These are phyloP conservation scores for Triplophysa tibetana DNA, from an alignment of 2,113 vertebrate species.

Conservation along the genomic window DNA sequence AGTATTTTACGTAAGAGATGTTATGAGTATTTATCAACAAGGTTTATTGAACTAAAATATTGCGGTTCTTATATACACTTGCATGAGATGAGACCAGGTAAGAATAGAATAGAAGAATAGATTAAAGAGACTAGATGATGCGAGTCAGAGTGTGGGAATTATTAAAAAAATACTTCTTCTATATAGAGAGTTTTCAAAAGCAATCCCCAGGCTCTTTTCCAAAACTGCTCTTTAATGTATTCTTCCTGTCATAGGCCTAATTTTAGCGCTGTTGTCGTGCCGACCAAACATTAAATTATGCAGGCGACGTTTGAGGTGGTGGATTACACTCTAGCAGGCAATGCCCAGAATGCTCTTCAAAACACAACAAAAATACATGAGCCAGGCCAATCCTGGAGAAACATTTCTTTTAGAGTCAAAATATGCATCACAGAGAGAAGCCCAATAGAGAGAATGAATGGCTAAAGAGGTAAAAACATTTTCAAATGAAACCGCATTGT, in stretches of 20 bases:
- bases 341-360: constrained; percentile 24
- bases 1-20: not conserved
- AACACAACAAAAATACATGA: constrained; percentile 17
- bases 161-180: constrained; percentile 13
- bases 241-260: constrained; percentile 23
- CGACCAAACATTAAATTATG: constrained; percentile 34
- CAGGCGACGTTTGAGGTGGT: constrained; percentile 27
- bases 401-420: not conserved
- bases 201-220: constrained; percentile 16
- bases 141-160: constrained; percentile 6
- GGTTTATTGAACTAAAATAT: not conserved
- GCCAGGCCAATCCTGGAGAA: not conserved
- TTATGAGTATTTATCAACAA: not conserved
- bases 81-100: not conserved
- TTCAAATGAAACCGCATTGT: constrained; percentile 33
- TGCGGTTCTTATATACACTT: not conserved
- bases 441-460: constrained; percentile 9
- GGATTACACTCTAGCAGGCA: constrained; percentile 16
- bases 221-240: constrained; percentile 21
- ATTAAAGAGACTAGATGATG: not conserved
- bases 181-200: constrained; percentile 9
- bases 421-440: not conserved
- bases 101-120: not conserved
- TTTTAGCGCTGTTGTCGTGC: constrained; percentile 24
- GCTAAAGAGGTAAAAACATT: constrained; percentile 6